Evolutionary conservation across 1,140 invertebrate species (phyloP).

Genomic region (Drosophila saltans): DNA sequence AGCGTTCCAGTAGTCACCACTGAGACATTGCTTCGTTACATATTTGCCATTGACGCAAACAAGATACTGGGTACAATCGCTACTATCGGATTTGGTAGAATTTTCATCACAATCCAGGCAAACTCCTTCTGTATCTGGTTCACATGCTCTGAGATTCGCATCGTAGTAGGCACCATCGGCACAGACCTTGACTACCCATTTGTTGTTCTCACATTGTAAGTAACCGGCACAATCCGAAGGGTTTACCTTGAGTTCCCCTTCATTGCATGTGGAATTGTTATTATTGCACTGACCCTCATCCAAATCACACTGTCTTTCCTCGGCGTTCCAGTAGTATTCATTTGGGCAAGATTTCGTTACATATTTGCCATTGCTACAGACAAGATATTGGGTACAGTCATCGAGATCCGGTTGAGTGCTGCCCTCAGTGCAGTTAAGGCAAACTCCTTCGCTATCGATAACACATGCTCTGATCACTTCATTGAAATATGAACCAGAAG

Average conservation of each 20-base stretch:
- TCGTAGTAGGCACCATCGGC: background rate
- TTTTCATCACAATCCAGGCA: constrained; percentile 39
- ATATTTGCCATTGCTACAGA: constrained; percentile 23
- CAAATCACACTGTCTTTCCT: background rate
- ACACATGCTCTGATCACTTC: background rate
- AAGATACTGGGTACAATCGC: constrained; percentile 41
- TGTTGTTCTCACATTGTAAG: constrained; percentile 16
- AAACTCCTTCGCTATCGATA: background rate
- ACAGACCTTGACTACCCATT: constrained; percentile 9
- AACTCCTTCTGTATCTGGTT: constrained; percentile 9
- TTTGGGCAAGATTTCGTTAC: constrained; percentile 8
- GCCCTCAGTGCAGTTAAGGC: constrained; percentile 26
- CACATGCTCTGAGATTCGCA: background rate
- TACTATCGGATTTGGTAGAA: background rate
- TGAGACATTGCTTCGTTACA: constrained; percentile 7
- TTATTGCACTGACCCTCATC: constrained; percentile 41
- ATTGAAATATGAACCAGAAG: constrained; percentile 8
- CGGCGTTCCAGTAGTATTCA: constrained; percentile 17
- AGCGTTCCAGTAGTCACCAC: constrained; percentile 32
- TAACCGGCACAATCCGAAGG: constrained; percentile 30
- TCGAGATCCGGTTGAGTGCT: background rate
- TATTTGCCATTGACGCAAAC: constrained; percentile 32
- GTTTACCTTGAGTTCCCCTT: background rate
- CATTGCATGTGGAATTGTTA: constrained; percentile 17
- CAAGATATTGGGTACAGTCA: constrained; percentile 26